Conservation (phyloP, 2,113 vertebrate species). For the Otocyon megalotis region DNA sequence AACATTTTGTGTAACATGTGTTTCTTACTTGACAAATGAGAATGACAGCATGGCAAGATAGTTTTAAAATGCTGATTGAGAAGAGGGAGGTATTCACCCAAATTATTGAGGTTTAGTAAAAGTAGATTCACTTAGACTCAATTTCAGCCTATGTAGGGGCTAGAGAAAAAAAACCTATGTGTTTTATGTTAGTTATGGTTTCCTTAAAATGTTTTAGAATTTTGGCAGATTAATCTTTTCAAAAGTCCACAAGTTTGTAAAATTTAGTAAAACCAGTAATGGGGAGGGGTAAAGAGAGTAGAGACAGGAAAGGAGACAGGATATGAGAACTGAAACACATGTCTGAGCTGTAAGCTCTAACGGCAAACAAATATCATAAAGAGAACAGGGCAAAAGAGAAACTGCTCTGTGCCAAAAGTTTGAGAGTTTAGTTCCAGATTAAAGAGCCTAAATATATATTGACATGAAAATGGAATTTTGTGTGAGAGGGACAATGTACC, state of each 20-base stretch:
- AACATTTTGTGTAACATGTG: not conserved
- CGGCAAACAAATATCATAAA: conserved; percentile 21
- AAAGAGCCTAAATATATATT: conserved; percentile 19
- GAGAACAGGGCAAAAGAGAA: conserved; percentile 26
- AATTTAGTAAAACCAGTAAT: conserved; percentile 32
- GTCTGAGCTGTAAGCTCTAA: conserved; percentile 11
- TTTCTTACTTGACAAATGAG: not conserved
- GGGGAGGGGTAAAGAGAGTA: not conserved
- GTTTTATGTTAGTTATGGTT: conserved; percentile 75
- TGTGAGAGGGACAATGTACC: not conserved
- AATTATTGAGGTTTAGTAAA: conserved; percentile 31
- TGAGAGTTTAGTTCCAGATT: conserved; percentile 50
- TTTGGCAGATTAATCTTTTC: conserved; percentile 62
- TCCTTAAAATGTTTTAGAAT: conserved; percentile 66
- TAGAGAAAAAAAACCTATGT: not conserved
- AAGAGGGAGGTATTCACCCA: not conserved
- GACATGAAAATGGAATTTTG: conserved; percentile 56
- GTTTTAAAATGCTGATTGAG: not conserved
- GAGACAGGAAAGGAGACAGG: conserved; percentile 25
- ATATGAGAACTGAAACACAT: conserved; percentile 31
- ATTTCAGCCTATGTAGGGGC: not conserved
- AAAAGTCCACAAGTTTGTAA: conserved; percentile 56
- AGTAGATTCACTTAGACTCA: not conserved
- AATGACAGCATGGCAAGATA: not conserved
- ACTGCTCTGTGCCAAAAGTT: not conserved